phyloP scores from a whole-genome alignment of 2,113 vertebrate species.

The Dasyurus viverrinus region DNA sequence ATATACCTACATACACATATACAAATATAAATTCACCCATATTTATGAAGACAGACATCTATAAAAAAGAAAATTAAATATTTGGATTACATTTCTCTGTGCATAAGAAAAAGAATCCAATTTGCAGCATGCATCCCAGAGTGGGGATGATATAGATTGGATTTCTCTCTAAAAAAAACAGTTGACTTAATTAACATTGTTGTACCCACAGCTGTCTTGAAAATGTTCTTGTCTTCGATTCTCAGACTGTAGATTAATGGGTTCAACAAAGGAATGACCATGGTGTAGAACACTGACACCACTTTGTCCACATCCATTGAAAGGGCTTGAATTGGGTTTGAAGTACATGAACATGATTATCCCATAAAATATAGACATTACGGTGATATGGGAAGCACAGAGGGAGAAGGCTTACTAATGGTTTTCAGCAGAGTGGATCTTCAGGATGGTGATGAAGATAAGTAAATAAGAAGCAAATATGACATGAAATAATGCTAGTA shows the following conservation, averaged over 20 bases:
- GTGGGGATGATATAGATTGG: not conserved
- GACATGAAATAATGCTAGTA: not conserved
- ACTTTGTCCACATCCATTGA: conserved; percentile 24
- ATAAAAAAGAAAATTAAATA: not conserved
- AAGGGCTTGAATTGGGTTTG: conserved; percentile 59
- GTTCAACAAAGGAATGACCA: too few species aligned
- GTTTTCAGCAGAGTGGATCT: not conserved
- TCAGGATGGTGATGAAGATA: conserved; percentile 55
- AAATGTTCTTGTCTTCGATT: too few species aligned
- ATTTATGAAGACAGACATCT: too few species aligned
- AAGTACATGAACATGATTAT: conserved; percentile 60
- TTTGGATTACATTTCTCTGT: not conserved
- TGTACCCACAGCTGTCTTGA: too few species aligned
- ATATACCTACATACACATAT: too few species aligned
- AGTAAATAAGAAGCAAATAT: not conserved
- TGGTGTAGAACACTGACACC: too few species aligned
- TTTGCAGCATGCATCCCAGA: not conserved
- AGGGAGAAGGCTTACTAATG: conserved; percentile 53
- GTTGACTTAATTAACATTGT: too few species aligned
- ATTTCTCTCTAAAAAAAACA: not conserved
- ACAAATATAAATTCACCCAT: too few species aligned
- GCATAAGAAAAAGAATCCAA: not conserved
- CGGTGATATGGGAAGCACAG: conserved; percentile 56
- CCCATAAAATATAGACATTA: conserved; percentile 66
- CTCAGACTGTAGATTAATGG: too few species aligned